Evolutionary conservation across 2,113 vertebrate species (phyloP), one percentile per base, ranked within the genome.

Genomic region (Dasyprocta punctata): DNA sequence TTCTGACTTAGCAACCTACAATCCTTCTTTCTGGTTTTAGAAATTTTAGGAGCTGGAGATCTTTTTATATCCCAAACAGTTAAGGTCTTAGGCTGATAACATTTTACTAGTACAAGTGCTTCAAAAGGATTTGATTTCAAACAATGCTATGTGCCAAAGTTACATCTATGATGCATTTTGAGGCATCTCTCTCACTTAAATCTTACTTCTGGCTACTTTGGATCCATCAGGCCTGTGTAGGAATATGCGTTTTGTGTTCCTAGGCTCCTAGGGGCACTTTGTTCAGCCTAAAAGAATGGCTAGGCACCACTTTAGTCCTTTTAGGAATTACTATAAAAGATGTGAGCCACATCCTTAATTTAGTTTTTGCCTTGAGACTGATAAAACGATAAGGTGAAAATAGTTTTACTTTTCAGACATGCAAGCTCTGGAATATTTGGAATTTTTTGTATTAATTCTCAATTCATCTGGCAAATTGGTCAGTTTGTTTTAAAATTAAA

Each of bases 311-410:
- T 69, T 95, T 16, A 89, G 41, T 87, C 24, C 65, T 85, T 94
- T 96, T 22, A 73, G 20, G 92, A 92, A 24, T 61, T 88, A n/a
- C 86, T 38, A 95, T 83, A 93, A 75, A 97, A 41, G 81, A 73
- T 73, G 41, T 80, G 83, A 30, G 24, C 49, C 67, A 92, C 4
- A 83, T 5, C 20, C 36, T 73, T 96, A 80, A 90, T 93, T 73
- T 80, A 63, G 67, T 75, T 58, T 95, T 96, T 96, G 77, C 95
- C n/a, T 47, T 12, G 30, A 86, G 75, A 52, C 54, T 84, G 41
- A 94, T 52, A 44, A 65, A 24, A 67, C 92, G 84, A 49, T 80
- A 86, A 93, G 19, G 38, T 61, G 36, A 95, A 89, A 67, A 41
- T 7, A 49, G 78, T 86, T 97, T 89, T 1, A 16, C 58, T 96